Evolutionary conservation across 2,797 vertebrate species (phyloP), one percentile per base, ranked within the genome.

Genomic region (Ciconia nigra): DNA sequence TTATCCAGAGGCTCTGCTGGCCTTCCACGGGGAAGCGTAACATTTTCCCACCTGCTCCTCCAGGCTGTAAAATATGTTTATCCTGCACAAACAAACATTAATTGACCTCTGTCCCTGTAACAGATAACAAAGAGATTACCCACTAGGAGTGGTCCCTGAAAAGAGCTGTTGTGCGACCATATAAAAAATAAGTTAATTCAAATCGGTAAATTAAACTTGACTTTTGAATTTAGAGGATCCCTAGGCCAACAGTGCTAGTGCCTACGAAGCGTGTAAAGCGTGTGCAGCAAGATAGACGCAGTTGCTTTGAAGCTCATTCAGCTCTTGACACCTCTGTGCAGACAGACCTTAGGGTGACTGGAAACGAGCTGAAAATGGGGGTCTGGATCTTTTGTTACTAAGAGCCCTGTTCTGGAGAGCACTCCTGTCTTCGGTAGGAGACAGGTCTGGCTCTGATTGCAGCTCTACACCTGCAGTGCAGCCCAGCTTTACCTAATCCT

Each of bases 301-400:
- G 13, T 10, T 8, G 61, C 39, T 78, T 44, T 29, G 71, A 41
- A 52, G 66, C 66, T 72, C 33, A 13, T 63, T 83, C 67, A 26
- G 61, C 59, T 39, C 61, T 19, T 16, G 49, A 33, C 10, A 5
- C 26, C 35, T 72, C 24, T 5, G 41, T 5, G 15, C 35, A 2
- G 66, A 26, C 31, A 8, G 44, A 9, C 18, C 4, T 1, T 3
- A 7, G 0, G 15, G 76, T 2, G 62, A 19, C 10, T 6, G 44
- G 61, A 16, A 49, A n/a, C 0, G 5, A 19, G 31, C 18, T 11
- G 49, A 15, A 29, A n/a, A 7, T 0, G 39, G 37, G 39, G 15
- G 5, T 35, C 15, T 59, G 59, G 57, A 21, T 12, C 62, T 35
- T 26, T 5, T 8, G 33, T 28, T n/a, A 3, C 4, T 5, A 9